Evolutionary conservation across 37 sponge, comb jelly and placozoan genomes (phyloP).

Genomic region (Geodia barretti): DNA sequence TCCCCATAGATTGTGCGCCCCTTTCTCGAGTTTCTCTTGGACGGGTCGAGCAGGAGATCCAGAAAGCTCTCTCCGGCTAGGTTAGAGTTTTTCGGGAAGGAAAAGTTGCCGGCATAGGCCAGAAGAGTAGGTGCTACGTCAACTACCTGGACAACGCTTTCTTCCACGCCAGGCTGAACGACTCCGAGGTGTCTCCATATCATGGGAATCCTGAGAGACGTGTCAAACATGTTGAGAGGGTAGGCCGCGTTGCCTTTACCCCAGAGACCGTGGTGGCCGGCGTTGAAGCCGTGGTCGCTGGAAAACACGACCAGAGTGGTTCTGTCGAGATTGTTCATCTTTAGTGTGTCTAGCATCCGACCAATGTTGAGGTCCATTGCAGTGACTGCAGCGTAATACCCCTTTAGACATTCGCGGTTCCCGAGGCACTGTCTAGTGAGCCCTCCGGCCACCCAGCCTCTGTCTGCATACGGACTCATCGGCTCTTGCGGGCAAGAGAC

Average conservation of each 20-base stretch:
- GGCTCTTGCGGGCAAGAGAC: slow-evolving; percentile 66
- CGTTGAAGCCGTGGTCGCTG: slow-evolving; percentile 76
- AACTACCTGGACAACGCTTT: slow-evolving; percentile 57
- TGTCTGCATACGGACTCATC: slow-evolving; percentile 39
- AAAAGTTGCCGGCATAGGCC: slow-evolving; percentile 58
- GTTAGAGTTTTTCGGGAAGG: slow-evolving; percentile 28
- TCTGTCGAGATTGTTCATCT: slow-evolving; percentile 17
- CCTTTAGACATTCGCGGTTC: slow-evolving; percentile 64
- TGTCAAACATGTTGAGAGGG: slow-evolving; percentile 84
- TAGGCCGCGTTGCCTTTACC: slow-evolving; percentile 84
- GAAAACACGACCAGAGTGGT: slow-evolving; percentile 71
- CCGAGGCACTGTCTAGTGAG: slow-evolving; percentile 54
- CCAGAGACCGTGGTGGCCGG: slow-evolving; percentile 78
- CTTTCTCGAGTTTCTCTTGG: not conserved
- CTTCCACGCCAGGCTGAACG: slow-evolving; percentile 53
- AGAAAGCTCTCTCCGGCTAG: slow-evolving; percentile 54
- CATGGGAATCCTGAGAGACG: slow-evolving; percentile 68
- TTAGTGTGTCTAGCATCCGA: slow-evolving; percentile 40
- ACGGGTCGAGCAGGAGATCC: slow-evolving; percentile 17
- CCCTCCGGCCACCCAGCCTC: not conserved
- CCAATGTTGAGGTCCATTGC: slow-evolving; percentile 79
- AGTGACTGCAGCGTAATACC: slow-evolving; percentile 72
- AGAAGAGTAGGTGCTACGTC: slow-evolving; percentile 77
- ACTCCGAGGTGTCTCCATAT: slow-evolving; percentile 61
- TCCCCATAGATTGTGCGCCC: slow-evolving; percentile 62